Evolutionary conservation across 2,888 invertebrate genomes (phyloP), one percentile per base, ranked within the genome.

Genomic region (Furcula furcula): DNA sequence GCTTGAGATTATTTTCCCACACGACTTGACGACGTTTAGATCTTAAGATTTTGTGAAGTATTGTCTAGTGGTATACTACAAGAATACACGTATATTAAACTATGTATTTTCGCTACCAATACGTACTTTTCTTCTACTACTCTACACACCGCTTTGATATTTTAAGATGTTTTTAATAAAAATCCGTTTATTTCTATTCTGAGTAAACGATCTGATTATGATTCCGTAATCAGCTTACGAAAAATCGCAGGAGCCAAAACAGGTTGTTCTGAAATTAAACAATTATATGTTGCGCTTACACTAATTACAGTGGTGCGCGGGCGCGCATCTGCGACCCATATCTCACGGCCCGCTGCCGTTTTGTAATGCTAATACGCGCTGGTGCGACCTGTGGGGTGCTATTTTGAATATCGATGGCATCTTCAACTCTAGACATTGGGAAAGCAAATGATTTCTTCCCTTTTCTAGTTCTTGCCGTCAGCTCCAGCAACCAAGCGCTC

Each of bases 1-100:
- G 68, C 60, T 60, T 56, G 56, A 70, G 87, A 87, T 88, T 83
- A 87, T 85, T 86, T 87, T 87, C 87, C 88, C 87, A 87, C 87
- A 88, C 87, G 85, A 78, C 75, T 70, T 68, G 69, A 65, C 65
- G 63, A 66, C 66, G 69, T 68, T 75, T 75, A 80, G 80, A 79
- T 82, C 73, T 69, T 70, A 58, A 76, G 77, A 82, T 81, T 77
- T 76, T 64, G 63, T 68, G 44, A 71, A 71, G 66, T 72, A 80
- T 80, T 82, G 79, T 81, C 70, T 63, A 56, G 60, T 58, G 54
- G 62, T 64, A 47, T 43, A 62, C 57, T 43, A 38, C 34, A 13
- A n/a, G 18, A 9, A 13, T n/a, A n/a, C n/a, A n/a, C n/a, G n/a
- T n/a, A n/a, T n/a, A n/a, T n/a, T n/a, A n/a, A n/a, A n/a, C n/a